Conservation (phyloP, 2,888 invertebrate species). For the Lasiommata megera region DNA sequence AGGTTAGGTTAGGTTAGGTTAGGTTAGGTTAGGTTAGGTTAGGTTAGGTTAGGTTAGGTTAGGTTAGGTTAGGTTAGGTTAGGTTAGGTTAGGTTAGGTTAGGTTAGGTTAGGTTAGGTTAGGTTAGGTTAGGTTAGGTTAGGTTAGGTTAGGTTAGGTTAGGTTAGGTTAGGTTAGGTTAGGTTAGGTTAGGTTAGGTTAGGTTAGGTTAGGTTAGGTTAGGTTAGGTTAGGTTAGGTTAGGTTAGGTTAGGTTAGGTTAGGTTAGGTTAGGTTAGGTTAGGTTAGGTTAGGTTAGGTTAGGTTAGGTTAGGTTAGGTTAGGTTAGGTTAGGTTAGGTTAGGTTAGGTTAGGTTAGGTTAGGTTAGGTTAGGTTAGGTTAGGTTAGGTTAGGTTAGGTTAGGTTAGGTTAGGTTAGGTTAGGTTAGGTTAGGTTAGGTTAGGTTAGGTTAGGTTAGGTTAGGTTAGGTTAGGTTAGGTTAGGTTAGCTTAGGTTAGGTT, state of each 20-base stretch:
- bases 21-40: slow-evolving; percentile 26
- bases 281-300: slow-evolving; percentile 24
- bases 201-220: slow-evolving; percentile 31
- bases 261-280: slow-evolving; percentile 22
- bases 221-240: slow-evolving; percentile 30
- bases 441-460: slow-evolving; percentile 11
- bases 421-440: slow-evolving; percentile 12
- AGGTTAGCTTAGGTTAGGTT: slow-evolving; percentile 8
- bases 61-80: slow-evolving; percentile 22
- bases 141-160: slow-evolving; percentile 18
- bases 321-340: slow-evolving; percentile 23
- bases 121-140: slow-evolving; percentile 17
- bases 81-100: slow-evolving; percentile 15
- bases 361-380: slow-evolving; percentile 19
- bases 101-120: slow-evolving; percentile 22
- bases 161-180: slow-evolving; percentile 31
- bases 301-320: slow-evolving; percentile 24
- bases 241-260: slow-evolving; percentile 30
- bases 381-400: slow-evolving; percentile 21
- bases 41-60: slow-evolving; percentile 28
- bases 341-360: slow-evolving; percentile 12
- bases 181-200: slow-evolving; percentile 32
- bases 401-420: slow-evolving; percentile 13
- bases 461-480: slow-evolving; percentile 10
- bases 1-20: slow-evolving; percentile 36